Base-by-base conservation (phyloP, 2,113 vertebrate genomes). In the Gadus chalcogrammus region DNA sequence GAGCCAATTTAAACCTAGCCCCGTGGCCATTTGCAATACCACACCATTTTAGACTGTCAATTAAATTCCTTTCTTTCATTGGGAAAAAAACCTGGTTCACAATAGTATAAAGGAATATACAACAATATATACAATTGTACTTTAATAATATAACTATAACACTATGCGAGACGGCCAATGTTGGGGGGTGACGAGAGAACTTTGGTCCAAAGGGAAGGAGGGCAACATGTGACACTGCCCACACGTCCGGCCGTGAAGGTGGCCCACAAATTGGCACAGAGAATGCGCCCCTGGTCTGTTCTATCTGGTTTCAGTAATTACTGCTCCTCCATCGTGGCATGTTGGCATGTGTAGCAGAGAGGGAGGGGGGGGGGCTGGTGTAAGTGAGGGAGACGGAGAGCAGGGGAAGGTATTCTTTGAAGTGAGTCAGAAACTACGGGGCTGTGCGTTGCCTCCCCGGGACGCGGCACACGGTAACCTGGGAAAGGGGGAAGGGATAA, bases 171-270 rank as follows among this genome's bases (percentile, higher is more conserved):
- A 11, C 5, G 13, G 35, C 5, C 17, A 48, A 22, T 61, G 64
- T 59, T 6, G 69, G 16, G 20, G 18, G 9, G 16, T 22, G 24
- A 65, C 52, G 55, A 59, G 61, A 60, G 72, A 74, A 66, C 82
- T 87, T 83, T 84, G 80, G 85, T 83, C 75, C 83, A 74, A 79
- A 74, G 85, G 68, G 80, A 71, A 81, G 81, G 84, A 62, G 66
- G 75, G 76, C 68, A 76, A 56, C 31, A 69, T 74, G 72, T 76
- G 74, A 82, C 74, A 77, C 9, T 35, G 67, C 24, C 3, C 38
- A 63, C 65, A 48, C 67, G 82, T 74, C 78, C 77, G 76, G 78
- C 55, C 55, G 55, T 17, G 82, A 78, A 81, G 83, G 75, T 75
- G 79, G 65, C 85, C 71, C 58, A 52, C 22, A 72, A 75, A 75